Conservation (phyloP, 53 echinoderm and acorn worm species). For the Astropecten irregularis region DNA sequence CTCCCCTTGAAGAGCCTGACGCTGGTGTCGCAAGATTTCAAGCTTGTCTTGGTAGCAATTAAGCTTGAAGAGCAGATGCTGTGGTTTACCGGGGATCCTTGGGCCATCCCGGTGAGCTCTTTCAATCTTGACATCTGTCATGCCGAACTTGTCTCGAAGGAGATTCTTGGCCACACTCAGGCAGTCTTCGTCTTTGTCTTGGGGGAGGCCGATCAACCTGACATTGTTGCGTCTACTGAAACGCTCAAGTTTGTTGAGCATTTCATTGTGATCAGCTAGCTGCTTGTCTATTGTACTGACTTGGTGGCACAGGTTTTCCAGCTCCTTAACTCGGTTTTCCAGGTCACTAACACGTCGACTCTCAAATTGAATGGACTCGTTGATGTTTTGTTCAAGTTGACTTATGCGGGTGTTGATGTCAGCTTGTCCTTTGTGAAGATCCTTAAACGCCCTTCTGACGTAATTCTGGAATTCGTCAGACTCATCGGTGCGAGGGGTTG, state of each 20-base stretch:
- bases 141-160: not conserved
- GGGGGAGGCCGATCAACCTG: not conserved
- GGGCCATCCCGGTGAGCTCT: no score
- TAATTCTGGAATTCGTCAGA: not conserved
- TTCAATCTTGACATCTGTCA: no score
- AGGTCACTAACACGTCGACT: not conserved
- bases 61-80: not conserved
- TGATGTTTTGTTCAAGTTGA: not conserved
- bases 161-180: not conserved
- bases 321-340: not conserved
- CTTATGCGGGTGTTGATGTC: not conserved
- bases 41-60: not conserved
- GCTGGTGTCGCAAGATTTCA: not conserved
- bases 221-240: not conserved
- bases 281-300: not conserved
- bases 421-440: not conserved
- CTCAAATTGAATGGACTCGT: not conserved
- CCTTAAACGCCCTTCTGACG: not conserved
- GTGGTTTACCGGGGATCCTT: no score
- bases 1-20: no score
- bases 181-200: not conserved
- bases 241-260: not conserved
- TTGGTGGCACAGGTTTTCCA: not conserved
- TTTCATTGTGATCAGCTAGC: not conserved
- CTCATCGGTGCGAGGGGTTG: not conserved